Base-by-base conservation (phyloP, 2,888 invertebrate species). In the Leuctra nigra region DNA sequence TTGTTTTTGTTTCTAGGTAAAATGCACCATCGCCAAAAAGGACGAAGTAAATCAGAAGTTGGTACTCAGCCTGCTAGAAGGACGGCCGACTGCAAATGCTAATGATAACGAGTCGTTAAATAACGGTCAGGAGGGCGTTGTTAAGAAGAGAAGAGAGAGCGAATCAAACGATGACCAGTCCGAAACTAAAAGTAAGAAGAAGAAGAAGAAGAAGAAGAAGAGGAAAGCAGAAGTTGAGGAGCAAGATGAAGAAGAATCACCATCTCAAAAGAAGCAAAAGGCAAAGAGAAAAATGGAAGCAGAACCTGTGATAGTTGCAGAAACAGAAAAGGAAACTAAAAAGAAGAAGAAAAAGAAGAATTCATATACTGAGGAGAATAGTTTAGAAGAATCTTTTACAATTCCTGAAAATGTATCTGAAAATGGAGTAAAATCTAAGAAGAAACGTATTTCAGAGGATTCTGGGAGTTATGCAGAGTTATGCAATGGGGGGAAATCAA, bases 281-380 rank as follows among this genome's bases (percentile, higher is more conserved):
- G 38, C 53, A 58, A 22, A 61, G 61, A 50, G 58, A 59, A 50
- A 22, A 33, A 50, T 58, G 54, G 44, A 57, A 53, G 50, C 54
- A 59, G 58, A 59, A 38, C 39, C 29, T 52, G 13, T 46, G 38
- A 39, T 18, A 20, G 24, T 25, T 11, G 33, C 54, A 16, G 58
- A 22, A 14, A 46, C 60, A 54, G 58, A 44, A 20, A 18, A 24
- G 25, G 38, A 20, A 54, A 57, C 22, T 13, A 25, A 6, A 44
- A 48, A 13, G 36, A 61, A 55, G 55, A n/a, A 4, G 29, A 25
- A 46, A 50, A 29, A 55, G 25, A 4, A 38, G 36, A 36, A 41
- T 35, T 20, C 53, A 29, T 29, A 50, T 36, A 41, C 1, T 38
- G 41, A 13, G 13, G 2, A 9, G 35, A 23, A 52, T 3, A 29